Evolutionary conservation across 2,888 invertebrate species (phyloP).

Genomic region (Drosophila kanekoi): DNA sequence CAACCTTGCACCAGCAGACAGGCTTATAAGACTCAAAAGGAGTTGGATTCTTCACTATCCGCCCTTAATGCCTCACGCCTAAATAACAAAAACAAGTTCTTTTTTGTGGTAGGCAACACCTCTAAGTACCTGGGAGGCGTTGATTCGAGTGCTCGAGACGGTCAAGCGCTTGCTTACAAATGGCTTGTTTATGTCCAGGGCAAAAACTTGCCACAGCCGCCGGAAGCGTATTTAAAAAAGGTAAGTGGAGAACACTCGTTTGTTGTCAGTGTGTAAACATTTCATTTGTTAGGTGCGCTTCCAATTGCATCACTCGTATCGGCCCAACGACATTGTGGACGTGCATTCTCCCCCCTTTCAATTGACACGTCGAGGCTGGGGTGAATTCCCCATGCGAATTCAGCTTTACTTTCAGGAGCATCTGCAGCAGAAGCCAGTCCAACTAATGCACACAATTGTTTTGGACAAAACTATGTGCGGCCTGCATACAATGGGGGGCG

Average conservation of each 20-base stretch:
- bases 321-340: slow-evolving; percentile 93
- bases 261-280: neutral
- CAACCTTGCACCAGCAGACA: slow-evolving; percentile 63
- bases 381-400: slow-evolving; percentile 94
- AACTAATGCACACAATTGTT: slow-evolving; percentile 92
- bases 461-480: slow-evolving; percentile 93
- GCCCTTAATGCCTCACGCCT: slow-evolving; percentile 86
- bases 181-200: slow-evolving; percentile 96
- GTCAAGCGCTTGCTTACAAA: slow-evolving; percentile 91
- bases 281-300: slow-evolving; percentile 86
- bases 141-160: slow-evolving; percentile 85
- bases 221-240: slow-evolving; percentile 89
- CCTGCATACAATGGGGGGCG: slow-evolving; percentile 92
- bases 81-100: slow-evolving; percentile 87
- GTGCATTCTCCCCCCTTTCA: slow-evolving; percentile 93
- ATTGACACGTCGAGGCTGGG: slow-evolving; percentile 94
- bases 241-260: slow-evolving; percentile 83
- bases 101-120: slow-evolving; percentile 89
- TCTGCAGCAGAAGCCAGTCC: slow-evolving; percentile 90
- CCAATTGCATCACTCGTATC: slow-evolving; percentile 93
- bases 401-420: slow-evolving; percentile 91
- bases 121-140: slow-evolving; percentile 90
- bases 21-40: slow-evolving; percentile 37
- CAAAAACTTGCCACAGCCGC: slow-evolving; percentile 86
- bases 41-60: slow-evolving; percentile 20